These are phyloP conservation scores for Uria aalge DNA, from an alignment of 2,113 vertebrate species.

Conservation along the genomic window DNA sequence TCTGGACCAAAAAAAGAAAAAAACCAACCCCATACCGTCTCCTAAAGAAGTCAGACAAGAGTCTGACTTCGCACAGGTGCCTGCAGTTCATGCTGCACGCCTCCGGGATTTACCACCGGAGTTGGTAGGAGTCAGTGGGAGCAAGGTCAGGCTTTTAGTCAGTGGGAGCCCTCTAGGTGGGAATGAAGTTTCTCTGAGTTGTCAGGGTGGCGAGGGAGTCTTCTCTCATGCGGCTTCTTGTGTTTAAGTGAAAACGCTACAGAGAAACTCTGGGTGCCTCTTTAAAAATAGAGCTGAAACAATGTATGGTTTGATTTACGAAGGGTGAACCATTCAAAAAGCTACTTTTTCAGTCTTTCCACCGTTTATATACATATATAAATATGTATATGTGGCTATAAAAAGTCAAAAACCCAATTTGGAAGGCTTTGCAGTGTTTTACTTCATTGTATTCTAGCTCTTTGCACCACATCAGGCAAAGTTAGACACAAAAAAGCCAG, in stretches of 20 bases:
- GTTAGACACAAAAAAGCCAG: background rate
- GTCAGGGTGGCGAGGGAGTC: background rate
- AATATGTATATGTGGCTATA: background rate
- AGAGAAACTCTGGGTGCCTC: background rate
- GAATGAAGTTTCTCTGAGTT: background rate
- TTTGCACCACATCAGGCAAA: background rate
- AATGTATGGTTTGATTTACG: background rate
- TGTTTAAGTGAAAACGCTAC: background rate
- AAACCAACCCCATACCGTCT: background rate
- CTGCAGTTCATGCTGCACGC: accelerated
- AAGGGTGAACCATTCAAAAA: background rate
- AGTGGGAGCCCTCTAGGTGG: background rate
- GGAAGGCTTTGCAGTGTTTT: background rate
- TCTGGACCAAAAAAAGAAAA: background rate
- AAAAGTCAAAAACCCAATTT: background rate
- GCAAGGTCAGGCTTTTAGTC: background rate
- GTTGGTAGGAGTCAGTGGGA: background rate
- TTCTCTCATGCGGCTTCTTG: background rate
- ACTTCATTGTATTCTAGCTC: background rate
- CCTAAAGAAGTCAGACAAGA: background rate
- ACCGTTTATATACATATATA: background rate
- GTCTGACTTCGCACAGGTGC: accelerated
- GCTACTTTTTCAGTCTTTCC: background rate
- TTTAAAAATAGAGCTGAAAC: background rate
- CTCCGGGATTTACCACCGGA: background rate